A percentile compares a stretch with the other conserved stretches of the same genome.
phyloP scores from a whole-genome alignment of 2,797 vertebrate genomes.

The Bradypodion ventrale region DNA sequence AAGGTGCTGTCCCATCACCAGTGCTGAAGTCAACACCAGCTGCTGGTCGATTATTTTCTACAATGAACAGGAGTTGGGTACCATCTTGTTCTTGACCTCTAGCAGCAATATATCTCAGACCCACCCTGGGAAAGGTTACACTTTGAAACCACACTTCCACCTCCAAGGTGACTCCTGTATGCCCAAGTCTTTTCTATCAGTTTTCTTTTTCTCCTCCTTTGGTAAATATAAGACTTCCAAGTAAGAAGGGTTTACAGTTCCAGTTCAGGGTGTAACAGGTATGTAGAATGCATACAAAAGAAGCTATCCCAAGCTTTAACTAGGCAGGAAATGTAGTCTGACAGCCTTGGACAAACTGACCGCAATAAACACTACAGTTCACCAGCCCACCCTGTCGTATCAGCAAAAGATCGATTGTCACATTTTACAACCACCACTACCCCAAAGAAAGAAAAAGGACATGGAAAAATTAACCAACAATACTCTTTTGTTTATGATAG shows the following conservation, averaged over 20 bases:
- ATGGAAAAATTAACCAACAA: neutral
- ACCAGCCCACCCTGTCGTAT: conserved; percentile 49
- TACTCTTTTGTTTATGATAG: conserved; percentile 42
- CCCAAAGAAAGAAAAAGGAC: no score
- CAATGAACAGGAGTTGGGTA: neutral
- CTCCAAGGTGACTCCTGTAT: neutral
- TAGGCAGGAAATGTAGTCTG: conserved; percentile 11
- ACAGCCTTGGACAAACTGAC: conserved; percentile 15
- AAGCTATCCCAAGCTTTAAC: neutral
- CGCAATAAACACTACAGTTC: conserved; percentile 44
- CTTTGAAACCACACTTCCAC: neutral
- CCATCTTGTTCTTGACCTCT: neutral
- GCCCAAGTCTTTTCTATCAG: neutral
- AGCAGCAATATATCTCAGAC: neutral
- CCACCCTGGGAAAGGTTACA: neutral
- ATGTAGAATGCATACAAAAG: neutral
- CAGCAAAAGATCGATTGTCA: conserved; percentile 43
- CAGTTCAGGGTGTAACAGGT: conserved; percentile 1
- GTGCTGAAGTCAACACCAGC: neutral
- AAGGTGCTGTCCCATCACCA: neutral
- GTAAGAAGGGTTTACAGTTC: neutral
- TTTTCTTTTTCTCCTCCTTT: neutral
- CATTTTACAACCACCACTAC: neutral
- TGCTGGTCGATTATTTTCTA: neutral
- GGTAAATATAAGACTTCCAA: conserved; percentile 2